Conservation (phyloP, 2,797 vertebrate genomes). For the Amphiprion clarkii region DNA sequence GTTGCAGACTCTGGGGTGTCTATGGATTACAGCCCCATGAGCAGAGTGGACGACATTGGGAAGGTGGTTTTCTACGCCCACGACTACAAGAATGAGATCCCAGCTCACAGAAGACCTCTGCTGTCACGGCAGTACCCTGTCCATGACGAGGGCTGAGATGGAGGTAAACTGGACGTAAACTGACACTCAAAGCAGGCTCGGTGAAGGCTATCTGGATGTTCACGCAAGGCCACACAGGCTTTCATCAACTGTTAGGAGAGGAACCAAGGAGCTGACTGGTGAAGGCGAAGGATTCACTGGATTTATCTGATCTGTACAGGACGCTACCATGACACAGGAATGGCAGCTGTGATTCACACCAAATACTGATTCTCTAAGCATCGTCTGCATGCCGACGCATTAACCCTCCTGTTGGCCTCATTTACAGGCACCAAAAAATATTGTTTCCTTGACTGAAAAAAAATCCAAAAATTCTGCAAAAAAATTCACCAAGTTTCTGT, state of each 20-base stretch:
- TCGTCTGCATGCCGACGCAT: slow-evolving; percentile 19
- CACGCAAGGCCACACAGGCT: slow-evolving; percentile 11
- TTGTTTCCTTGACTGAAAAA: too few relatives aligned
- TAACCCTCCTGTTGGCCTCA: neutral
- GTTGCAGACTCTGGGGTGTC: slow-evolving; percentile 90
- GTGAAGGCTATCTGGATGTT: slow-evolving; percentile 19
- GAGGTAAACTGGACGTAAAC: neutral
- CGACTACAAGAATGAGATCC: slow-evolving; percentile 85
- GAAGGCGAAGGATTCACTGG: slow-evolving; percentile 45
- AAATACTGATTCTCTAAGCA: slow-evolving; percentile 34
- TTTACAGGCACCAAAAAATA: too few relatives aligned
- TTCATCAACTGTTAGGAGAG: slow-evolving; percentile 39
- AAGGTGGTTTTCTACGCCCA: slow-evolving; percentile 80
- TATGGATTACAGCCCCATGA: slow-evolving; percentile 88
- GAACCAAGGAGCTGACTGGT: slow-evolving; percentile 5
- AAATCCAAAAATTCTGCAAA: too few relatives aligned
- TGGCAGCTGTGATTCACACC: slow-evolving; percentile 24
- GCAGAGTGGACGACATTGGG: slow-evolving; percentile 71
- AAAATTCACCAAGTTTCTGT: too few relatives aligned
- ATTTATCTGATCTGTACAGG: slow-evolving; percentile 41
- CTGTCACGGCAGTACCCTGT: slow-evolving; percentile 62
- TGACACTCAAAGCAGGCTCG: neutral
- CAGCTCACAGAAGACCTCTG: slow-evolving; percentile 55
- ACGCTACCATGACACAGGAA: slow-evolving; percentile 11
- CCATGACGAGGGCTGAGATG: slow-evolving; percentile 65